Evolutionary conservation across 2,113 vertebrate genomes (phyloP), one percentile per base, ranked within the genome.

Genomic region (Noturus placidus): DNA sequence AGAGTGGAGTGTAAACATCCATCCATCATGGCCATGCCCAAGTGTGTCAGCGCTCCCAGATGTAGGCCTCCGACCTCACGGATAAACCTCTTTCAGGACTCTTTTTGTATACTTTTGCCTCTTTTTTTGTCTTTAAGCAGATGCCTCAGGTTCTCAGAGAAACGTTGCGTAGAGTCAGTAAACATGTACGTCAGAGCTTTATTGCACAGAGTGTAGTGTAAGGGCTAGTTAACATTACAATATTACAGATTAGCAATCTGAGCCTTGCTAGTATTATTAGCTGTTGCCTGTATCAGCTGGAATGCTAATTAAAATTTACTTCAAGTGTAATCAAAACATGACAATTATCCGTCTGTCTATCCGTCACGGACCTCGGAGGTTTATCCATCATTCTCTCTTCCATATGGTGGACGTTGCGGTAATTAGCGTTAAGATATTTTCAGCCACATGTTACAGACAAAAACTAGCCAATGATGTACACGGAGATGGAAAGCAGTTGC

Each of bases 381-480:
- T 25, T 76, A 46, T 46, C 74, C 56, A 15, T 72, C 33, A 52
- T 78, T 56, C 67, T 80, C 83, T 76, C 35, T 0, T 35, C 78
- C 87, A 38, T 87, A 87, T 77, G 57, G 65, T 19, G 30, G 54
- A 70, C 52, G 59, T 57, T 52, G 27, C 30, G 77, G 61, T 86
- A 90, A 89, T 90, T 86, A 87, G 65, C 70, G n/a, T 52, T 56
- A 76, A 79, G 88, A 65, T 89, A 85, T 90, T 85, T 85, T 61
- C 38, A 87, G 61, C 77, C 50, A 85, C 33, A 25, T 65, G 67
- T 57, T 33, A 42, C 42, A 72, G 69, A 9, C 33, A 4, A 19
- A 72, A 72, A 38, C 33, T 72, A 76, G 72, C 72, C 72, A 27
- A 27, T 10, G 22, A 46, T 2, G 10, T 13, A 74, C 19, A 9